A percentile compares a stretch with the other conserved stretches of the same genome.
phyloP scores from a whole-genome alignment of 2,888 invertebrate genomes.

The Amorpha juglandis region DNA sequence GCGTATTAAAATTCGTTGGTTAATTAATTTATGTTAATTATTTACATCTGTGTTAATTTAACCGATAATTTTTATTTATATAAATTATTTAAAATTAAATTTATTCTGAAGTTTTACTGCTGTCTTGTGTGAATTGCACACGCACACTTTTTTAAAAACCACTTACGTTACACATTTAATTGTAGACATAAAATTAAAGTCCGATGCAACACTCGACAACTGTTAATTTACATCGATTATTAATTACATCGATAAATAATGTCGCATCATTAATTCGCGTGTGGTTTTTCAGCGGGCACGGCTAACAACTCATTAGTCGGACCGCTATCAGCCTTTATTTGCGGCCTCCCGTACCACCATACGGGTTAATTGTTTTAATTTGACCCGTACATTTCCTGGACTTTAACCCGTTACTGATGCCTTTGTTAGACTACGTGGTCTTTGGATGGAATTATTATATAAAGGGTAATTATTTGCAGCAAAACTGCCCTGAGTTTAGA shows the following conservation, averaged over 20 bases:
- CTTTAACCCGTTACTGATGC: constrained; percentile 6
- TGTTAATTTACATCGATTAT: constrained; percentile 2
- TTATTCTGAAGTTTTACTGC: no score
- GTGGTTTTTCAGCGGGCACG: constrained; percentile 67
- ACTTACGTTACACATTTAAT: background rate
- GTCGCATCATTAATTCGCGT: constrained; percentile 55
- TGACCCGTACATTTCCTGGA: constrained; percentile 41
- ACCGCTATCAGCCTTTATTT: constrained; percentile 62
- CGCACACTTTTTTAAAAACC: background rate
- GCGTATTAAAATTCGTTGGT: no score
- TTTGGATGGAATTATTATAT: background rate
- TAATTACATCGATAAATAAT: constrained; percentile 34
- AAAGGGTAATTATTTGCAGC: no score
- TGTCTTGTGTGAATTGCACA: no score
- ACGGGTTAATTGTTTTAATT: constrained; percentile 73
- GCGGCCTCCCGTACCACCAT: constrained; percentile 50
- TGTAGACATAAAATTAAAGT: background rate
- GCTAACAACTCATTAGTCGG: constrained; percentile 76
- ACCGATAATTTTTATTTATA: no score
- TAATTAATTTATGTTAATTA: no score
- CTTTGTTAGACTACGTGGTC: background rate
- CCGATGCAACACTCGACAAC: constrained; percentile 1
- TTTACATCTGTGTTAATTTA: no score
- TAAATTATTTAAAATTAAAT: no score
- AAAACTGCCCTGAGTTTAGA: no score